phyloP scores from a whole-genome alignment of 2,797 vertebrate genomes.

The Alcedo quadribrachys region DNA sequence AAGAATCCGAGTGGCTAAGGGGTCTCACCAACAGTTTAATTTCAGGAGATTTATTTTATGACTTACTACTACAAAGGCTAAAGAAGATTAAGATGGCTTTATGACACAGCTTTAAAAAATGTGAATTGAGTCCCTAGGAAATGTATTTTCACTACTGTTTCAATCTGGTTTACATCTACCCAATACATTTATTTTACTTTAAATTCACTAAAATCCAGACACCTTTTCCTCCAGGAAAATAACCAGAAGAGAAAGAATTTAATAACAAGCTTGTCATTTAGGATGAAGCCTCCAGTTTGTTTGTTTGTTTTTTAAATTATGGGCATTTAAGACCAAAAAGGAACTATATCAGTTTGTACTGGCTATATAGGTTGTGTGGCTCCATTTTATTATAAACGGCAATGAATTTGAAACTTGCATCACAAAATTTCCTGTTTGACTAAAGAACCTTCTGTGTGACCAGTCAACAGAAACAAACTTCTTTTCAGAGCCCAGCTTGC shows the following conservation, averaged over 20 bases:
- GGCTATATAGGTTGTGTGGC: neutral
- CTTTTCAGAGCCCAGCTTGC: neutral
- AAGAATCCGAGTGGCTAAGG: neutral
- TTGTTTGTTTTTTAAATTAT: neutral
- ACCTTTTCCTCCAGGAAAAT: slow-evolving; percentile 14
- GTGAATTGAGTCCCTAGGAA: slow-evolving; percentile 24
- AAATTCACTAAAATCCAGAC: neutral
- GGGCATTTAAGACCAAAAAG: neutral
- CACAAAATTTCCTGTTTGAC: neutral
- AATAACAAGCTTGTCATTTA: neutral
- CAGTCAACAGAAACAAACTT: neutral
- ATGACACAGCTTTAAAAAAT: slow-evolving; percentile 1
- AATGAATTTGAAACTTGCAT: neutral
- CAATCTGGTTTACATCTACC: slow-evolving; percentile 38
- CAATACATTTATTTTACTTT: slow-evolving; percentile 11
- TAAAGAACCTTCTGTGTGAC: neutral
- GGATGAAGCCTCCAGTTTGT: neutral
- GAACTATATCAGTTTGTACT: neutral
- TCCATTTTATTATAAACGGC: neutral
- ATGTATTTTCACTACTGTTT: slow-evolving; percentile 51
- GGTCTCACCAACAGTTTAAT: neutral
- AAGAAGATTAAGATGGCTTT: slow-evolving; percentile 48
- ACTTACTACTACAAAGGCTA: neutral
- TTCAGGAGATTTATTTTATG: slow-evolving; percentile 22
- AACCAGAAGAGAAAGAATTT: neutral